Percentiles rank a stretch among this genome's conserved stretches.
Conservation (phyloP, 2,113 vertebrate species). For the Malaclemys terrapin region DNA sequence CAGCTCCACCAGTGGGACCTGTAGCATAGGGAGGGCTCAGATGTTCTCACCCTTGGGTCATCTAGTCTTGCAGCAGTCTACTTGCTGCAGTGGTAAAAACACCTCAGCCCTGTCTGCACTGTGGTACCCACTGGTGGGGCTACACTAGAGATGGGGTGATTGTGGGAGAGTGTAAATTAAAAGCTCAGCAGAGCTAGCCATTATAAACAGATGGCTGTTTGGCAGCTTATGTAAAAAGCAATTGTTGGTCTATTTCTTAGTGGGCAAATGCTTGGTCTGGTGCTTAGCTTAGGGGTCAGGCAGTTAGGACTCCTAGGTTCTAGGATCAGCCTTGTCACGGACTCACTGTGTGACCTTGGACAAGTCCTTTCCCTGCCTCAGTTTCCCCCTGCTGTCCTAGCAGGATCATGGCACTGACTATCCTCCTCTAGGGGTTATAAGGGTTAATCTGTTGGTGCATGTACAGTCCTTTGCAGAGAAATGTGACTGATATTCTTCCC, state of each 20-base stretch:
- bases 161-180: not conserved
- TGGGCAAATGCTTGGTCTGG: not conserved
- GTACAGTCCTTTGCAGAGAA: not conserved
- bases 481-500: not conserved
- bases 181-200: not conserved
- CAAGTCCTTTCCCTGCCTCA: not conserved
- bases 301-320: not conserved
- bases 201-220: not conserved
- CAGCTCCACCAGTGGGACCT: not conserved
- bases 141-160: not conserved
- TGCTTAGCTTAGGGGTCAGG: not conserved
- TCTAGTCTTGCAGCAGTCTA: not conserved
- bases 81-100: not conserved
- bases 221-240: not conserved
- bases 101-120: not conserved
- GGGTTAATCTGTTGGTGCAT: not conserved
- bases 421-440: not conserved
- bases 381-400: not conserved
- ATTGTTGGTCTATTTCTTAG: not conserved
- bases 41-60: not conserved
- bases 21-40: rapidly evolving
- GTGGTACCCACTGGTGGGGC: not conserved
- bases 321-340: not conserved
- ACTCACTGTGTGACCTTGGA: not conserved
- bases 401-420: not conserved